Conservation (phyloP, 2,888 invertebrate species). For the Acrobasis consociella region DNA sequence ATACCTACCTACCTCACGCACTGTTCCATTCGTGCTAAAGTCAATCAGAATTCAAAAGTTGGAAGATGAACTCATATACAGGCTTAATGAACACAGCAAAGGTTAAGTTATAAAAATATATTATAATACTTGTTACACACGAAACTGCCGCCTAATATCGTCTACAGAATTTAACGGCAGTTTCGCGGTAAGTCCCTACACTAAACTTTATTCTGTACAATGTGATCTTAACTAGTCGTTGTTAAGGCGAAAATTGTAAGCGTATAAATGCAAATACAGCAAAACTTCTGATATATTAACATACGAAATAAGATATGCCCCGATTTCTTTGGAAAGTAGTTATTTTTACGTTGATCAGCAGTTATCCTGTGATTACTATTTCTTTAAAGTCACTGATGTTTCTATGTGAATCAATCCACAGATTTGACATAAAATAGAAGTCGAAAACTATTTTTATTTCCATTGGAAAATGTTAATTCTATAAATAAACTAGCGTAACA, state of each 20-base stretch:
- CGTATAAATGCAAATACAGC: constrained; percentile 25
- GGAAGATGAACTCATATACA: constrained; percentile 32
- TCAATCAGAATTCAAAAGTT: constrained; percentile 28
- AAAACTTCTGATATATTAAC: constrained; percentile 8
- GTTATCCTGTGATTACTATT: constrained; percentile 4
- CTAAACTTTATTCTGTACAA: constrained; percentile 34
- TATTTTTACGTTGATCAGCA: constrained; percentile 1
- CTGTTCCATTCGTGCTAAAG: constrained; percentile 25
- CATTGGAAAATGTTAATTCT: constrained; percentile 60
- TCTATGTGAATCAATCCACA: neutral
- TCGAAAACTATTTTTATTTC: constrained; percentile 50
- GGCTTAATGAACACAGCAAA: constrained; percentile 39
- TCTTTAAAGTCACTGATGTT: constrained; percentile 10
- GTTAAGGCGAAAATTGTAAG: constrained; percentile 28
- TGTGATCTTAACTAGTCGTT: constrained; percentile 32
- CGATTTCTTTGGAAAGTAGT: constrained; percentile 23
- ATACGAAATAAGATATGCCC: constrained; percentile 22
- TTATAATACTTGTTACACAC: constrained; percentile 24
- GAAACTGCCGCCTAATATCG: constrained; percentile 1
- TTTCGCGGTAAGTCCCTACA: constrained; percentile 24
- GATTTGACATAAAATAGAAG: constrained; percentile 35
- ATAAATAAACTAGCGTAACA: constrained; percentile 60
- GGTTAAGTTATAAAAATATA: constrained; percentile 33
- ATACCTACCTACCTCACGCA: constrained; percentile 26
- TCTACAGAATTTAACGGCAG: neutral